Base-by-base conservation (phyloP, 1,140 invertebrate genomes). In the Armadillidium nasatum region DNA sequence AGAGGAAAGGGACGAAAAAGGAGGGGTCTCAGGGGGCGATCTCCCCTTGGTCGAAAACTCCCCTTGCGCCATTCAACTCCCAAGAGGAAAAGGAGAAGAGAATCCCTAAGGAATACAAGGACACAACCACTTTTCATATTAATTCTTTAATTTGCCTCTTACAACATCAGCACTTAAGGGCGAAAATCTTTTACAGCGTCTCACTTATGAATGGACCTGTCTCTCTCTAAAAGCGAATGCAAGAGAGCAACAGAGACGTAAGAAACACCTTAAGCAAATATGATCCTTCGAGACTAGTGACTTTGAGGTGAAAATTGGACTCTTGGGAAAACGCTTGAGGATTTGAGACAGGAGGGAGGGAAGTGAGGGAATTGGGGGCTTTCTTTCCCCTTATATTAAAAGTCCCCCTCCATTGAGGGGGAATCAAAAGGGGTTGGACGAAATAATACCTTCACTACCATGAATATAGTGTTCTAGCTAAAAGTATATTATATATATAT, bases 221-320 rank as follows among this genome's bases (percentile, higher is more conserved):
- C 50, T 60, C 50, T 60, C 19, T 3, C 50, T n/a, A n/a, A n/a
- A n/a, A n/a, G 11, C 11, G 50, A 60, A 60, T 15, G 50, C 33
- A 60, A 60, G 50, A 7, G 50, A 7, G 50, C 7, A 60, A 60
- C 1, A 60, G 1, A 13, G 11, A 7, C 50, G 50, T 33, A 33
- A 1, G 33, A 1, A 7, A 60, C 50, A 60, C 50, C 11, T 60
- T 60, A 13, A 19, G 11, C 50, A 15, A 60, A 60, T 15, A 60
- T 60, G 50, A 60, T 19, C 50, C 50, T 60, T 60, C 50, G 50
- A 60, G 50, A 60, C 50, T 60, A 19, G 11, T 15, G 19, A 60
- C 11, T 60, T 60, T 60, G 19, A 60, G 50, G 50, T 60, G 50
- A 60, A 60, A 60, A 60, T 60, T 60, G 50, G 19, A 60, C 50